Evolutionary conservation across 1,140 invertebrate species (phyloP).

Genomic region (Drosophila oshimai): DNA sequence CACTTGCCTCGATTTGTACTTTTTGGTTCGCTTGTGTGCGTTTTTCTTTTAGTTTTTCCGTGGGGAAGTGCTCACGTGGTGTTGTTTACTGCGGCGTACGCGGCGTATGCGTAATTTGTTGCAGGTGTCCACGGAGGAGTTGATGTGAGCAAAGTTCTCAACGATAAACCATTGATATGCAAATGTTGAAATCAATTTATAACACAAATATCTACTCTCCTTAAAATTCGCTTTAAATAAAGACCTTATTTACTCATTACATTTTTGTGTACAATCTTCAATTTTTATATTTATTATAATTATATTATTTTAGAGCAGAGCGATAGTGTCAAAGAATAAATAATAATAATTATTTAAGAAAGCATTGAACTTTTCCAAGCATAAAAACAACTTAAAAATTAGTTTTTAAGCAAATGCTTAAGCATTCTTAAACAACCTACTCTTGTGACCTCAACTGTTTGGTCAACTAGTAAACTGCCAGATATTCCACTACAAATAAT

Average conservation of each 20-base stretch:
- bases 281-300: too few relatives aligned
- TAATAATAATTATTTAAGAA: too few relatives aligned
- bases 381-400: too few relatives aligned
- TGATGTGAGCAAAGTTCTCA: slow-evolving; percentile 6
- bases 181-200: slow-evolving; percentile 5
- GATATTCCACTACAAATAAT: neutral
- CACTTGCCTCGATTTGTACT: slow-evolving; percentile 50
- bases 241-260: too few relatives aligned
- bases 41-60: slow-evolving; percentile 16
- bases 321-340: too few relatives aligned
- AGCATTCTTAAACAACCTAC: too few relatives aligned
- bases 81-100: slow-evolving; percentile 27
- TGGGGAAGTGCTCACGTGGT: slow-evolving; percentile 49
- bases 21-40: slow-evolving; percentile 1
- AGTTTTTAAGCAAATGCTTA: too few relatives aligned
- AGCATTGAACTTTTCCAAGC: too few relatives aligned
- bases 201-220: neutral
- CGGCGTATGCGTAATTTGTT: slow-evolving; percentile 53
- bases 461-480: neutral
- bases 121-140: slow-evolving; percentile 26
- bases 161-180: slow-evolving; percentile 9
- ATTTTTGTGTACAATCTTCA: too few relatives aligned
- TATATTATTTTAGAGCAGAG: too few relatives aligned
- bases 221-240: neutral
- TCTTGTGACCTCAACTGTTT: neutral